Evolutionary conservation across 2,888 invertebrate genomes (phyloP).

Genomic region (Xestia rhomboidea): DNA sequence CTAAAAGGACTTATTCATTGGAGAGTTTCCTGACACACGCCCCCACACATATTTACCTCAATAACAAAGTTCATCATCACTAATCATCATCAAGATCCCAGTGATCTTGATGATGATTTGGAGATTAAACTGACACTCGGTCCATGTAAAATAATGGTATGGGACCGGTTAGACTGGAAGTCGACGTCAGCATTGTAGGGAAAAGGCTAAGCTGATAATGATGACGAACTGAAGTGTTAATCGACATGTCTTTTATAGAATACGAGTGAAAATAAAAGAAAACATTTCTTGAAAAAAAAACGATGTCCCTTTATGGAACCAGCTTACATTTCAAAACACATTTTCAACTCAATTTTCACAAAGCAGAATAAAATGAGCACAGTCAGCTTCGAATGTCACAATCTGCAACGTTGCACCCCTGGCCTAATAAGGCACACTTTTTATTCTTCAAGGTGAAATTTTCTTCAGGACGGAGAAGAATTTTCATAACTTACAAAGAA

Average conservation of each 20-base stretch:
- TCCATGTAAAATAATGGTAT: not conserved
- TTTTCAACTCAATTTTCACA: not conserved
- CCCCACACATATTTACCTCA: no score
- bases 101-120: no score
- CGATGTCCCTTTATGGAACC: not conserved
- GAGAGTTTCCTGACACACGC: no score
- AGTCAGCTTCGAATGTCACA: conserved; percentile 13
- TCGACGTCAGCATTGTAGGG: not conserved
- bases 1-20: no score
- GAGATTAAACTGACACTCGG: not conserved
- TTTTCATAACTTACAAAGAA: conserved; percentile 32
- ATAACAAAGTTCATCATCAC: not conserved
- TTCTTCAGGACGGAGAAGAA: conserved; percentile 19
- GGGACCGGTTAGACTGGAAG: not conserved
- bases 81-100: no score
- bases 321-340: not conserved
- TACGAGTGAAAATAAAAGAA: not conserved
- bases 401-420: conserved; percentile 2
- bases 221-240: not conserved
- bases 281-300: not conserved
- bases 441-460: conserved; percentile 37
- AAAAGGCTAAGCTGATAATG: not conserved
- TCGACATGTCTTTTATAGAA: not conserved
- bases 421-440: conserved; percentile 41
- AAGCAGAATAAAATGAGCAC: not conserved